A percentile compares a stretch with the other conserved stretches of the same genome.
These are phyloP conservation scores for Ficedula albicollis DNA, from an alignment of 2,797 vertebrate genomes.

Conservation along the genomic window DNA sequence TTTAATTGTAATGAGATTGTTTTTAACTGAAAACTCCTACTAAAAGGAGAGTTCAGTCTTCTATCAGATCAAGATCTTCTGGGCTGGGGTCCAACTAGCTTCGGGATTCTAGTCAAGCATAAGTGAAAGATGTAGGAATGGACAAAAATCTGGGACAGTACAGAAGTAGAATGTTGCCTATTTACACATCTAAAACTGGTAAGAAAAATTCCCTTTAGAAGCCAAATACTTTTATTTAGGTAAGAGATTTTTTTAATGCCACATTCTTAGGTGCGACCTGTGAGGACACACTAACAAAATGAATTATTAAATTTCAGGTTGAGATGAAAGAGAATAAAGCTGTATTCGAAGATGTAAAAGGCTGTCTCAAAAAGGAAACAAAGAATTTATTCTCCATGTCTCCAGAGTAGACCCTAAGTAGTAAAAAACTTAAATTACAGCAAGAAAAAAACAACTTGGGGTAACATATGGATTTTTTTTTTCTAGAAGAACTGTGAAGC, in stretches of 20 bases:
- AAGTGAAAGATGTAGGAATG: background rate
- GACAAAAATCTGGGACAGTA: background rate
- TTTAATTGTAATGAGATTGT: background rate
- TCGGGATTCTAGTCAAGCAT: background rate
- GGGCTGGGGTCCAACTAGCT: background rate
- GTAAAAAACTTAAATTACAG: background rate
- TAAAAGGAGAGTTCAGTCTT: background rate
- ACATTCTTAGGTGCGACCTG: background rate
- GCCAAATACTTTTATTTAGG: background rate
- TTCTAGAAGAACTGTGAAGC: background rate
- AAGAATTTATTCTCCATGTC: background rate
- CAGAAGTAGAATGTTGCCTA: background rate
- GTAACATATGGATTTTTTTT: background rate
- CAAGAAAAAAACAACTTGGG: background rate
- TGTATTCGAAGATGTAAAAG: background rate
- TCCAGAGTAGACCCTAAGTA: background rate
- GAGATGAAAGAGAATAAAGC: background rate
- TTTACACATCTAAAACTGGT: background rate
- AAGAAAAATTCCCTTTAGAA: background rate
- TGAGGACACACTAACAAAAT: background rate
- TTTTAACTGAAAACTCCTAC: background rate
- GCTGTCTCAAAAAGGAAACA: background rate
- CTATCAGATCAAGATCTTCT: background rate
- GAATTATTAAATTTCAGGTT: background rate
- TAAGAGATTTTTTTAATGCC: background rate